A percentile compares a stretch with the other conserved stretches of the same genome.
Evolutionary conservation across 2,113 vertebrate genomes (phyloP).

Genomic region (Lampris megalopsis): DNA sequence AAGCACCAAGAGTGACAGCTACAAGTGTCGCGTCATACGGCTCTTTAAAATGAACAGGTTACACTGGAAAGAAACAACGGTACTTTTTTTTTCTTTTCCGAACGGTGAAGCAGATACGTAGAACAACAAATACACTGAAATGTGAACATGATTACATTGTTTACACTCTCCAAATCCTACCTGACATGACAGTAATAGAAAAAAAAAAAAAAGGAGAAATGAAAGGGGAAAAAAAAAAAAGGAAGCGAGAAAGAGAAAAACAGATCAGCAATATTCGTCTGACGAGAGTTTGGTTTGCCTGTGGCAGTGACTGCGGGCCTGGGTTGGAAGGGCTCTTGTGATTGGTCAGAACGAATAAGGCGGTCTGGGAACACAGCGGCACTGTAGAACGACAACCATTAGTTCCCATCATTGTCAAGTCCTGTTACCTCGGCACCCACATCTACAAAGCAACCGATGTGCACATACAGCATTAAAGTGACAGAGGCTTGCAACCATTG

Average conservation of each 20-base stretch:
- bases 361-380: slow-evolving; percentile 56
- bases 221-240: slow-evolving; percentile 1
- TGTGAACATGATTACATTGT: slow-evolving; percentile 75
- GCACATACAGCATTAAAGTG: slow-evolving; percentile 86
- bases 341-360: slow-evolving; percentile 74
- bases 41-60: slow-evolving; percentile 81
- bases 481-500: slow-evolving; percentile 78
- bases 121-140: slow-evolving; percentile 74
- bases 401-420: slow-evolving; percentile 82
- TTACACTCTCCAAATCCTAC: slow-evolving; percentile 76
- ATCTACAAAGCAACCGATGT: slow-evolving; percentile 79
- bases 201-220: slow-evolving; percentile 22
- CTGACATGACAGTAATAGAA: slow-evolving; percentile 54
- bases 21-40: slow-evolving; percentile 81
- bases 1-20: slow-evolving; percentile 87
- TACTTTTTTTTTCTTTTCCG: slow-evolving; percentile 49
- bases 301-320: slow-evolving; percentile 55
- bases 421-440: slow-evolving; percentile 73
- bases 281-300: slow-evolving; percentile 60
- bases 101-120: slow-evolving; percentile 72
- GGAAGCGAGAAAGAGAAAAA: slow-evolving; percentile 51
- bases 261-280: slow-evolving; percentile 64
- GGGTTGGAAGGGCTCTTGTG: slow-evolving; percentile 54
- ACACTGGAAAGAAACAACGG: slow-evolving; percentile 72
- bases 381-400: slow-evolving; percentile 74